Conservation (phyloP, 2,797 vertebrate species). For the Cephalopachus bancanus region DNA sequence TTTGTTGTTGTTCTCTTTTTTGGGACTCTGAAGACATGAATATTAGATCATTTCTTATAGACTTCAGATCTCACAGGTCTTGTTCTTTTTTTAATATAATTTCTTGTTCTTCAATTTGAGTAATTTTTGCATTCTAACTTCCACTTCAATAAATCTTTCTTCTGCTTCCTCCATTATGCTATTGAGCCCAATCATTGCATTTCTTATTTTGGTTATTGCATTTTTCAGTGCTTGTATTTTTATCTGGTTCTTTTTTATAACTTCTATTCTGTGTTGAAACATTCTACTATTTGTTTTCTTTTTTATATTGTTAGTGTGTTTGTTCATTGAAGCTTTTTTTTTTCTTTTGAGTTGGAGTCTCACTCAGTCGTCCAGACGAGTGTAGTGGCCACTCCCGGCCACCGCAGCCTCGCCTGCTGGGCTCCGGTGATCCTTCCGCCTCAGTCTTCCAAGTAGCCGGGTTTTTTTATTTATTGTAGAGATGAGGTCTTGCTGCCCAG, state of each 20-base stretch:
- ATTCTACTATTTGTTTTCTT: not conserved
- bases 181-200: not conserved
- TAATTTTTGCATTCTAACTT: not conserved
- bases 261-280: not conserved
- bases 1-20: not conserved
- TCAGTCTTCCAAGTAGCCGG: no score
- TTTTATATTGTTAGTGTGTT: not conserved
- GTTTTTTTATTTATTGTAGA: no score
- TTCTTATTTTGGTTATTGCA: constrained; percentile 3
- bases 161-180: not conserved
- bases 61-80: not conserved
- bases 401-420: no score
- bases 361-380: no score
- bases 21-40: not conserved
- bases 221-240: not conserved
- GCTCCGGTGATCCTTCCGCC: no score
- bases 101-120: not conserved
- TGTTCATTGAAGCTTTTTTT: not conserved
- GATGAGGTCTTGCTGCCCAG: no score
- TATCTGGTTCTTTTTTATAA: not conserved
- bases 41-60: not conserved
- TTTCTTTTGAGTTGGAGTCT: no score
- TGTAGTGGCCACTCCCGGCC: no score
- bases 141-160: not conserved
- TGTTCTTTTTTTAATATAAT: not conserved